Base-by-base conservation (phyloP, 2,888 invertebrate genomes). In the Parthenolecanium corni region DNA sequence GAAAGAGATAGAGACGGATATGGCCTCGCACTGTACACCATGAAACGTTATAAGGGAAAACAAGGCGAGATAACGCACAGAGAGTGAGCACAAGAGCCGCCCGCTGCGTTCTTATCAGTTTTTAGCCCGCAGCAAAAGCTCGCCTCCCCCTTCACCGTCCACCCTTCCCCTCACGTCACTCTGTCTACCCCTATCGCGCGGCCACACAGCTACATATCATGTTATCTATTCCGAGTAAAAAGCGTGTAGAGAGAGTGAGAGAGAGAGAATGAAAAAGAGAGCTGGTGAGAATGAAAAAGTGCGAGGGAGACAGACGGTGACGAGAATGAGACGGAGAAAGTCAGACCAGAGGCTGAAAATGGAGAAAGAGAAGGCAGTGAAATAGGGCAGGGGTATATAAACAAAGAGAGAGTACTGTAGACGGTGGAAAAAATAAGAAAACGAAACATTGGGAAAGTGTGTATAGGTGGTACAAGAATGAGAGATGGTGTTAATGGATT, bases 51-150 rank as follows among this genome's bases (percentile, higher is more conserved):
- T 44, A 24, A 56, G 56, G 56, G 56, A 56, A 56, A 56, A 14
- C 14, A 40, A 46, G 56, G 21, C 56, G 46, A 44, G 56, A 56
- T 56, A 56, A 56, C 44, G 31, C 31, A 9, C 31, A 31, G 5
- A 31, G 31, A 31, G 31, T 42, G 56, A 14, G 56, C 44, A 56
- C 56, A 56, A 56, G 44, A 56, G 56, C 56, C 56, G 56, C 56
- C 56, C 56, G 56, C 56, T 56, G 56, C 31, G 56, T 44, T 56
- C 56, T 56, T 56, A 56, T 56, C 56, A 56, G 56, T 46, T 56
- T 46, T 56, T 40, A 56, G 56, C 56, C 56, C 56, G 56, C 56
- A 56, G 56, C 56, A 56, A 56, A 56, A 56, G 56, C 56, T 42
- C 44, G 44, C 20, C 21, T 44, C 42, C 56, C 56, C 40, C 56